Evolutionary conservation across 2,113 vertebrate species (phyloP), one percentile per base, ranked within the genome.

Genomic region (Eupsittula cactorum): DNA sequence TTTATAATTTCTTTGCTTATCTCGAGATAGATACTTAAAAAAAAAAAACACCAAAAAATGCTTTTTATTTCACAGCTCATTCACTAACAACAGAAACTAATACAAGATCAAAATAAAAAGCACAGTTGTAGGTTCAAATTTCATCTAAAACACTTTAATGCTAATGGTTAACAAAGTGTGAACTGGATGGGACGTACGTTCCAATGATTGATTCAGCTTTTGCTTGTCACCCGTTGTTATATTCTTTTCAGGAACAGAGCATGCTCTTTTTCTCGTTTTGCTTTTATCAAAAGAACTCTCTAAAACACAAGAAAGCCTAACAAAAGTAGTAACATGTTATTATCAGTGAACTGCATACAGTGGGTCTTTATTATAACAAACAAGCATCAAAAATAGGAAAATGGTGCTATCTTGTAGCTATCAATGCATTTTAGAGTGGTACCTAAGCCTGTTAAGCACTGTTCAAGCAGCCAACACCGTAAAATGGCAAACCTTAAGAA

Each of bases 181-280:
- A 89, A 97, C 97, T 98, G 96, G 37, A 82, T 69, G 91, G 68
- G 69, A 74, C 10, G 15, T 64, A 59, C 2, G 41, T 90, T 71
- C 82, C 77, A 91, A 25, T 53, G 95, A 77, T 2, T 42, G 9
- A 65, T 88, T 93, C 79, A 57, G 46, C 86, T 83, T 97, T 29
- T 91, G 78, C 55, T 90, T 97, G 50, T 68, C 77, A 77, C 93
- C 91, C 16, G 91, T 83, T 35, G 87, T 82, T 91, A 94, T 88
- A 88, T 92, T 94, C 81, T 82, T 85, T 73, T 97, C 87, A 88
- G 97, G 96, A 90, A 97, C 90, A 92, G 97, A 98, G 27, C 94
- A 98, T 17, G 84, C 31, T 91, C 86, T 91, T 82, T 95, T 98
- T 73, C 94, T 96, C 42, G 76, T 41, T 84, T 87, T 97, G 65